Percentiles rank a stretch among this genome's conserved stretches.
These are phyloP conservation scores for Enteromius unitaeniatus DNA, from an alignment of 2,797 vertebrate species.

Conservation along the genomic window DNA sequence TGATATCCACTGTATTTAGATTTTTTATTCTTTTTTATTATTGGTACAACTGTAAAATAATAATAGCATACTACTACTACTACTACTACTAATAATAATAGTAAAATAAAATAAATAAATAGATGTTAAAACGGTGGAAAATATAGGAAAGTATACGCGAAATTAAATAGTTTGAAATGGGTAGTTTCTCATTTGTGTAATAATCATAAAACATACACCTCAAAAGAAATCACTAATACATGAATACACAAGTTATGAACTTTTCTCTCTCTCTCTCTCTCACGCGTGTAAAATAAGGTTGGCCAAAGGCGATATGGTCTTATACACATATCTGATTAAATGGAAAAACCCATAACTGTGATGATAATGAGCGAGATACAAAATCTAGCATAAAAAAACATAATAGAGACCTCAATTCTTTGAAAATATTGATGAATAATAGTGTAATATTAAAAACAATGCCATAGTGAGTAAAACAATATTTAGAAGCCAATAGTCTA, in stretches of 20 bases:
- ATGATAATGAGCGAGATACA: not conserved
- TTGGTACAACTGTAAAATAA: not conserved
- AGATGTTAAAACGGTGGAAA: not conserved
- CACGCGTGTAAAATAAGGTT: not conserved
- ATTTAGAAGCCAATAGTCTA: not conserved
- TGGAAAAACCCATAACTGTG: not conserved
- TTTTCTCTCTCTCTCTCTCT: not conserved
- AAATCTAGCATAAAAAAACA: not conserved
- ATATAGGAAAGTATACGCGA: not conserved
- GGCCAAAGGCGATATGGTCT: not conserved
- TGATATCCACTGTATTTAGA: constrained; percentile 39
- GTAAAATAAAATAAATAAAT: not conserved
- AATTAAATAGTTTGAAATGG: not conserved
- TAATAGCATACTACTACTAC: no score
- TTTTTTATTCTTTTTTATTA: not conserved
- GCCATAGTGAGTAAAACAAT: not conserved
- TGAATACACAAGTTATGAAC: not conserved
- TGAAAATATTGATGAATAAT: constrained; percentile 62
- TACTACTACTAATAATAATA: not conserved
- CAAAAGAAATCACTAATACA: not conserved
- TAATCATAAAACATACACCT: not conserved
- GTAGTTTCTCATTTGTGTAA: not conserved
- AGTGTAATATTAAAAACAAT: not conserved
- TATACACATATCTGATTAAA: not conserved
- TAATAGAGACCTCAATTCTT: constrained; percentile 61